Evolutionary conservation across 2,113 vertebrate species (phyloP).

Genomic region (Pseudorectes ferrugineus): DNA sequence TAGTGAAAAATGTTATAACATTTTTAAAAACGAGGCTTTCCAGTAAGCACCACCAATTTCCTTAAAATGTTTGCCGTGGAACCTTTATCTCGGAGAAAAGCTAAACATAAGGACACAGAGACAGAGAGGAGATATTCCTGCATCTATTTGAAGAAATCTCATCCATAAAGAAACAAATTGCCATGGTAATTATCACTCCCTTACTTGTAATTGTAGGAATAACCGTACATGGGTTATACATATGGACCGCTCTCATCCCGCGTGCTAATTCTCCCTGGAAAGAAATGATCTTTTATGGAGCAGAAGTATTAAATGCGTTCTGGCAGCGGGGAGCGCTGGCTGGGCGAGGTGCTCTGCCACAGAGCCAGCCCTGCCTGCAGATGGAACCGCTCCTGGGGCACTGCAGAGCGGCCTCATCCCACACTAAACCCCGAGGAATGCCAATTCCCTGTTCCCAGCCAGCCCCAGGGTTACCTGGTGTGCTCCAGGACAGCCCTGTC

Average conservation of each 20-base stretch:
- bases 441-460: background rate
- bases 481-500: accelerated
- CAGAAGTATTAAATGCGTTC: background rate
- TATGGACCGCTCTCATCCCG: slow-evolving; percentile 14
- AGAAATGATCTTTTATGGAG: slow-evolving; percentile 50
- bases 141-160: slow-evolving; percentile 58
- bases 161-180: slow-evolving; percentile 67
- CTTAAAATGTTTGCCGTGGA: slow-evolving; percentile 45
- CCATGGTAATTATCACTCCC: slow-evolving; percentile 58
- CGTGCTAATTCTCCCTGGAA: slow-evolving; percentile 4
- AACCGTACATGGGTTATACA: slow-evolving; percentile 30
- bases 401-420: background rate
- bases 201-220: slow-evolving; percentile 39
- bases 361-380: background rate
- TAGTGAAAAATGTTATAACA: background rate
- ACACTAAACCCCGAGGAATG: accelerated
- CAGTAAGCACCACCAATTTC: slow-evolving; percentile 48
- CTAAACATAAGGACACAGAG: slow-evolving; percentile 47
- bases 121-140: slow-evolving; percentile 51
- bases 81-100: slow-evolving; percentile 38
- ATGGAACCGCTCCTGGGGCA: background rate
- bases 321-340: background rate
- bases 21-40: background rate
- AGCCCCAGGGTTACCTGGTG: accelerated
- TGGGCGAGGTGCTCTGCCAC: background rate